Evolutionary conservation across 2,888 invertebrate species (phyloP).

Genomic region (Sarcophaga variegata): DNA sequence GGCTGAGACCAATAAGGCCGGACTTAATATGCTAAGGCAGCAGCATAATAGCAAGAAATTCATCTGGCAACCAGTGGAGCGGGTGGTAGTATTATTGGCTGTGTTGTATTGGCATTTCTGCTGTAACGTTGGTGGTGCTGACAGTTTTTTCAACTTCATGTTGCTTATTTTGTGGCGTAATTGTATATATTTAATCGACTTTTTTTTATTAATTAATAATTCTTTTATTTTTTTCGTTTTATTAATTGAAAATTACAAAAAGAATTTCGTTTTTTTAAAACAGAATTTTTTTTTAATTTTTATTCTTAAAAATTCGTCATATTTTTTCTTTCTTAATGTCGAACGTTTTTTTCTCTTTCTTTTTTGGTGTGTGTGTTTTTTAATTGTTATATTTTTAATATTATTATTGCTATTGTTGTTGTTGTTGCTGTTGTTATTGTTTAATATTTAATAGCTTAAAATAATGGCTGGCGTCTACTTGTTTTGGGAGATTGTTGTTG

Average conservation of each 20-base stretch:
- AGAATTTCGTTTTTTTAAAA: conserved; percentile 30
- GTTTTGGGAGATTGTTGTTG: conserved; percentile 23
- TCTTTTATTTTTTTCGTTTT: conserved; percentile 14
- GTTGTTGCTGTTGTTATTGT: background rate
- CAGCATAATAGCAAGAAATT: conserved; percentile 49
- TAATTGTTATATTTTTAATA: conserved; percentile 1
- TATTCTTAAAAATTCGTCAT: conserved; percentile 67
- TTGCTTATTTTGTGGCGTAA: background rate
- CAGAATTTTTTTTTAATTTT: conserved; percentile 48
- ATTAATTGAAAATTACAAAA: conserved; percentile 27
- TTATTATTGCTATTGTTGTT: conserved; percentile 22
- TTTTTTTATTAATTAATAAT: conserved; percentile 28
- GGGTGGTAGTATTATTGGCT: conserved; percentile 33
- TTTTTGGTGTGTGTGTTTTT: conserved; percentile 7
- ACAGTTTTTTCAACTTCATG: conserved; percentile 58
- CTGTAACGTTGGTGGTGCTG: conserved; percentile 13
- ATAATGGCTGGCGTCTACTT: conserved; percentile 20
- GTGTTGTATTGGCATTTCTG: conserved; percentile 4
- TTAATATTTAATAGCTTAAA: conserved; percentile 38
- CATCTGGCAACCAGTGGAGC: conserved; percentile 43
- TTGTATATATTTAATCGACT: background rate
- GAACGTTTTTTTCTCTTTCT: conserved; percentile 11
- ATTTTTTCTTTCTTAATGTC: conserved; percentile 34
- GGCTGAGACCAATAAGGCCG: conserved; percentile 67
- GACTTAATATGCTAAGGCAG: conserved; percentile 64